Conservation (phyloP, 2,797 vertebrate genomes). For the Eremophila alpestris region DNA sequence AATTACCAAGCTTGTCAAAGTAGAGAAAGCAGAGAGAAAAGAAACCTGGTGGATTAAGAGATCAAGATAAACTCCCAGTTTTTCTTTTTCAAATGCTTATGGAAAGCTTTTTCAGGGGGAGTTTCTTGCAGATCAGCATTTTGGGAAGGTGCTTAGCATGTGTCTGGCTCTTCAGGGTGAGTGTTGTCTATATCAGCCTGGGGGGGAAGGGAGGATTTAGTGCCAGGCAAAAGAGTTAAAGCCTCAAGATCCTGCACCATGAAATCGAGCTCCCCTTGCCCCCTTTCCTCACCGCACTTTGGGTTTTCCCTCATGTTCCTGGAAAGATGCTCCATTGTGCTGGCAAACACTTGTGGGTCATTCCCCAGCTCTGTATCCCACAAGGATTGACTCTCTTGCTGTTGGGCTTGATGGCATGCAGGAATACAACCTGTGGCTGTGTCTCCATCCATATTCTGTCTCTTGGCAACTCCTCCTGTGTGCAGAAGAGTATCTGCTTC, state of each 20-base stretch:
- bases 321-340: not conserved
- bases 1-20: conserved; percentile 52
- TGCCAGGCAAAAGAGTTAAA: not conserved
- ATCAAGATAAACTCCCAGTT: conserved; percentile 47
- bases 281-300: not conserved
- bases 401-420: not conserved
- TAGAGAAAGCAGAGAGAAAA: conserved; percentile 55
- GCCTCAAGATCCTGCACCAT: not conserved
- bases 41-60: conserved; percentile 59
- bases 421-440: not conserved
- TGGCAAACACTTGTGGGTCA: not conserved
- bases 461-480: not conserved
- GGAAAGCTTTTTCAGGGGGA: not conserved
- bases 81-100: conserved; percentile 13
- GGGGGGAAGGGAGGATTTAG: not conserved
- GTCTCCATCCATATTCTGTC: not conserved
- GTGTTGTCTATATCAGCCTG: not conserved
- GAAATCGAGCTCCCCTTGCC: accelerated
- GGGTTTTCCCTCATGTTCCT: not conserved
- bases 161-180: not conserved
- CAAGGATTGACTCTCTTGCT: not conserved
- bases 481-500: not conserved
- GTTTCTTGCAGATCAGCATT: not conserved
- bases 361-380: not conserved
- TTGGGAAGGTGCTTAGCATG: not conserved